Base-by-base conservation (phyloP, 2,888 invertebrate species). In the Phyllotreta striolata region DNA sequence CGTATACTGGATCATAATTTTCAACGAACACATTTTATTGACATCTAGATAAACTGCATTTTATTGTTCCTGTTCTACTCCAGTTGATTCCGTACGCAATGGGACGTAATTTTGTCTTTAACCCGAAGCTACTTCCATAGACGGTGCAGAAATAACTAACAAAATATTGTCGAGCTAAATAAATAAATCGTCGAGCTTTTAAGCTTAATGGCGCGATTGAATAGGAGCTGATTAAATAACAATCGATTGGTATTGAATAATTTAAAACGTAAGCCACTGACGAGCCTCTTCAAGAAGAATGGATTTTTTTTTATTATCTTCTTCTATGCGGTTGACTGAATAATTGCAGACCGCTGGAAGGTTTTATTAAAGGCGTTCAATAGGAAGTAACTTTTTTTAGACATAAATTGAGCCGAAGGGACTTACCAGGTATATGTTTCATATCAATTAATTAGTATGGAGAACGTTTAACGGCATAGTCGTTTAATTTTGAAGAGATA, bases 1-100 rank as follows among this genome's bases (percentile, higher is more conserved):
- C 24, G 24, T 24, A 24, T 24, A 24, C 24, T 24, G 24, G 24
- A 24, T 24, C 24, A 24, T 24, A 24, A 24, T 24, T 24, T 52
- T 38, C 37, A 60, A 44, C 37, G 52, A 60, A 60, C 44, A 60
- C 24, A 60, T 60, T 49, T 60, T 60, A 60, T 58, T 58, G 52
- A 60, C 52, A 60, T 60, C 60, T 60, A 44, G 60, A 60, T 60
- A 60, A 5, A 6, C 52, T 41, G 35, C 44, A 44, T 40, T 49
- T 60, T 59, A 37, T 7, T 38, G 37, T 54, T 60, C 54, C 39
- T 8, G 43, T 44, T 60, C 60, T 44, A 54, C 12, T 60, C 44
- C 14, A 60, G 14, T 60, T 60, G 44, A 35, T 58, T 58, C 40
- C 49, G 51, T 58, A 40, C 49, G 58, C 49, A 40, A 58, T 49